These are phyloP conservation scores for Adelosebastes latens DNA, from an alignment of 2,797 vertebrate species.

Conservation along the genomic window DNA sequence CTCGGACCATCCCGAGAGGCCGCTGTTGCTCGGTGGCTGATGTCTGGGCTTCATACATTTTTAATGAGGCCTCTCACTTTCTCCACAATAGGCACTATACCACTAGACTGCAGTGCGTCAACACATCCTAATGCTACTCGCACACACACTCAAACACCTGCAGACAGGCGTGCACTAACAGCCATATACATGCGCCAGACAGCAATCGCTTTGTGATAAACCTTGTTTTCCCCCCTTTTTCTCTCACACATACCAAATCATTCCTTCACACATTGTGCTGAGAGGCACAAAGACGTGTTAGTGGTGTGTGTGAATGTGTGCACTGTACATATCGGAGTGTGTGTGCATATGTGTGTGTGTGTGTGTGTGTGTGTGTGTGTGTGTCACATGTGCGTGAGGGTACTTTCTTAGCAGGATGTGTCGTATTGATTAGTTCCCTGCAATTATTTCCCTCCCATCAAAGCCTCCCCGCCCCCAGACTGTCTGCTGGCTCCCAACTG, in stretches of 20 bases:
- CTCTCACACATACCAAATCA: constrained; percentile 12
- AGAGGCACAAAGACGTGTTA: constrained; percentile 41
- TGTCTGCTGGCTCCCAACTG: constrained; percentile 67
- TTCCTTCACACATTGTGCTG: constrained; percentile 47
- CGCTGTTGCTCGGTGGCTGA: constrained; percentile 67
- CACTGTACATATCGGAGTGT: constrained; percentile 7
- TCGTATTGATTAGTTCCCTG: constrained; percentile 80
- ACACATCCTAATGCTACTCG: constrained; percentile 63
- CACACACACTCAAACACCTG: constrained; percentile 22
- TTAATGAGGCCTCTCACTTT: constrained; percentile 87
- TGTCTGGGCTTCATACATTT: constrained; percentile 85
- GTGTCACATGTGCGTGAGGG: constrained; percentile 24
- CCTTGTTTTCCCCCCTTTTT: constrained; percentile 3
- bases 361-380: constrained; percentile 16
- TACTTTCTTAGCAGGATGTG: constrained; percentile 76
- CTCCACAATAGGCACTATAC: constrained; percentile 81
- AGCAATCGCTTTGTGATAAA: constrained; percentile 18
- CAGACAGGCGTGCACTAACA: constrained; percentile 22
- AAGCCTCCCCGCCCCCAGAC: constrained; percentile 43
- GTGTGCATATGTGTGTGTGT: constrained; percentile 11
- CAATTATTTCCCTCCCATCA: constrained; percentile 75
- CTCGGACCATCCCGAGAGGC: constrained; percentile 66
- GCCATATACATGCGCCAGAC: neutral
- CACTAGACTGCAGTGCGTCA: constrained; percentile 77
- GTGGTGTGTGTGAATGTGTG: neutral